Base-by-base conservation (phyloP, 1,140 invertebrate genomes). In the Diorhabda sublineata region DNA sequence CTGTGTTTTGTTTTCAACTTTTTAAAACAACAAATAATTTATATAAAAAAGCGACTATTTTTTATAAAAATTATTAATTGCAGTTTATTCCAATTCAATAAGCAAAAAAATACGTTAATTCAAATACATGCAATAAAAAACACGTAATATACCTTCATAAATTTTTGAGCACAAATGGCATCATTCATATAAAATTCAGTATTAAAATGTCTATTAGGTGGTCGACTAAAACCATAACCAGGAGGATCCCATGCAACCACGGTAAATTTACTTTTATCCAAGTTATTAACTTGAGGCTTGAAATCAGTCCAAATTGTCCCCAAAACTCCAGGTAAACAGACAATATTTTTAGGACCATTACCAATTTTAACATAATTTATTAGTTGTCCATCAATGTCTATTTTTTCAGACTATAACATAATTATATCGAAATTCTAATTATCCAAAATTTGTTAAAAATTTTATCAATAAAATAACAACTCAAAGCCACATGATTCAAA, bases 241-340 rank as follows among this genome's bases (percentile, higher is more conserved):
- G 92, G 91, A 3, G 94, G 93, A 82, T 96, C 94, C 91, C 92
- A 94, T 0, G 87, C 90, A n/a, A 95, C 83, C 7, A 95, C 73
- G 5, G 89, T 92, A 67, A 93, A 89, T 71, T 91, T 88, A 0
- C 87, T 82, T 70, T 82, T 82, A 71, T 91, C 84, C 9, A 95
- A 81, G 8, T 86, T 84, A 71, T 90, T 86, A 5, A 95, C 83
- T 83, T 95, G 92, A 2, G 91, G 91, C 70, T 86, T 88, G 76
- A 94, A 95, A 78, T 95, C 91, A 2, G 89, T 92, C 87, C 89
- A 92, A 56, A 90, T 89, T 7, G 87, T 87, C 43, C 88, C 92
- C 56, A 94, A 77, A 0, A 90, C 89, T 62, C 93, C 93, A 3
- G 93, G 93, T 74, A 94, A 83, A 56, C 91, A 84, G 2, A 96